A percentile compares a stretch with the other conserved stretches of the same genome.
These are phyloP conservation scores for Bombus ignitus DNA, from an alignment of 1,140 invertebrate genomes.

Conservation along the genomic window DNA sequence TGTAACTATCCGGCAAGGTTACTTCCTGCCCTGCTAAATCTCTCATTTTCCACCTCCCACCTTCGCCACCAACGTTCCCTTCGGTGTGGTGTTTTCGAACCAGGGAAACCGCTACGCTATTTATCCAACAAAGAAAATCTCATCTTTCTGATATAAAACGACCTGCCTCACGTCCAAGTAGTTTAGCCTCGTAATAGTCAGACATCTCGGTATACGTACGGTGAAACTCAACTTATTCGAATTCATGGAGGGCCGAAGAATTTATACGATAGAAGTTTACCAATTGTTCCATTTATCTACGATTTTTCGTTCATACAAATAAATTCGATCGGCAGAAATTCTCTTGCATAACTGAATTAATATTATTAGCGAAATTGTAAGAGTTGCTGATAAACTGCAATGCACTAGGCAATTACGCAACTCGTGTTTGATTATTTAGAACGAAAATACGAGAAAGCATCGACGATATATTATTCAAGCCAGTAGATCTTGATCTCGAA, in stretches of 20 bases:
- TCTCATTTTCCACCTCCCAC: not conserved
- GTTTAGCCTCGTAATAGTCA: not conserved
- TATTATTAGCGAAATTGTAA: no score
- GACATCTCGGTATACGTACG: not conserved
- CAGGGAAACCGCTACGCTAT: not conserved
- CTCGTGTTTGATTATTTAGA: not conserved
- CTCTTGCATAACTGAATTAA: no score
- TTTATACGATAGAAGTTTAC: not conserved
- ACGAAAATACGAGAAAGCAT: not conserved
- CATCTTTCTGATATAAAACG: no score
- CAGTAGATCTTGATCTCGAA: not conserved
- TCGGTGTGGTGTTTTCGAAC: not conserved
- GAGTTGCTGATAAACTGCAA: no score
- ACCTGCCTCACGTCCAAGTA: not conserved
- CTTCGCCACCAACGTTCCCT: not conserved
- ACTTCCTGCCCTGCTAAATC: not conserved
- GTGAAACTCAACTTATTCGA: not conserved
- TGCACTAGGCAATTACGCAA: not conserved
- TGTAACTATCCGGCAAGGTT: conserved; percentile 13
- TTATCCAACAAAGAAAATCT: conserved; percentile 11
- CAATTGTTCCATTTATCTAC: not conserved
- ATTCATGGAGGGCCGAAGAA: not conserved
- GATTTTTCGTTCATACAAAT: not conserved
- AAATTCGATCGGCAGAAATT: not conserved
- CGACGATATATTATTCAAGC: conserved; percentile 32